Base-by-base conservation (phyloP, 2,888 invertebrate genomes). In the Andrena dorsata region DNA sequence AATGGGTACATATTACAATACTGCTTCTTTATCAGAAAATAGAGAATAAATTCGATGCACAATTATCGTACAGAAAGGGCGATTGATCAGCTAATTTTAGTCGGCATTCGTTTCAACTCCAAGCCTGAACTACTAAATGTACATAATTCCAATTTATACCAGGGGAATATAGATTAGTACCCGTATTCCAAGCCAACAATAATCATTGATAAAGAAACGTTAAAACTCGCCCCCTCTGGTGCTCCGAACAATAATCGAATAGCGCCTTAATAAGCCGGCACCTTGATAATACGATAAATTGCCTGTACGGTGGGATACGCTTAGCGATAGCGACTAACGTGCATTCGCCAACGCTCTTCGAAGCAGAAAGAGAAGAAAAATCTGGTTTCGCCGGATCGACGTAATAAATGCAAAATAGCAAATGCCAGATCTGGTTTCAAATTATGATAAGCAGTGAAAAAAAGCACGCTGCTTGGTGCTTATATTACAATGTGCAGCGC, bases 391-490 rank as follows among this genome's bases (percentile, higher is more conserved):
- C n/a, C 30, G 10, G 53, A 30, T 53, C 61, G n/a, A 7, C 32
- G 1, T 20, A 32, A 30, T 13, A 47, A 51, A 51, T 35, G 51
- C 60, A 69, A 51, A 75, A 51, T 49, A n/a, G n/a, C n/a, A 20
- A 71, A 49, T 35, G 23, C 28, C n/a, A 56, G 72, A 76, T 76
- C 41, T 63, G 73, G 47, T 73, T 58, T 64, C 41, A 7, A 64
- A 64, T 58, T 64, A 56, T 13, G 56, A 72, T 63, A 47, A 73
- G n/a, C 10, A 26, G 16, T 6, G n/a, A 53, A 49, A 23, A 47
- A 35, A 76, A 30, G 23, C 64, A 20, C 23, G 23, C 32, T 51
- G 26, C n/a, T 10, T 3, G 6, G 23, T 3, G 26, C 3, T 13
- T 41, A 13, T 10, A n/a, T 5, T 8, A 20, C 47, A 32, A 56